Conservation (phyloP, 1,140 invertebrate species). For the Aphis craccivora region DNA sequence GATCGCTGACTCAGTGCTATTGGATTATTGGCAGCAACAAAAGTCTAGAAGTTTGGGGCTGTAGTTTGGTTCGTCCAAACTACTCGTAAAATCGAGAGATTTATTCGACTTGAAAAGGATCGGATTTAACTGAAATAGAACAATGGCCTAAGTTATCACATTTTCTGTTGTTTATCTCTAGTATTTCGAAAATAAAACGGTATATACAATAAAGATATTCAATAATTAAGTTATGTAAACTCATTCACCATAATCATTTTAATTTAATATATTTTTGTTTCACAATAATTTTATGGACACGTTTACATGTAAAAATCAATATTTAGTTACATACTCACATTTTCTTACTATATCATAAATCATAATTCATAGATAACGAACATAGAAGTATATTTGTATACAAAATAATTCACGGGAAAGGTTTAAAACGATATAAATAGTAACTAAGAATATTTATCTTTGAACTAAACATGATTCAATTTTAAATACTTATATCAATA, state of each 20-base stretch:
- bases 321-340: not conserved
- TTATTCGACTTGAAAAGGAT: slow-evolving; percentile 21
- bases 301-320: not conserved
- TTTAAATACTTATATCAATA: not conserved
- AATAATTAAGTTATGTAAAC: not conserved
- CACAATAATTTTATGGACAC: not conserved
- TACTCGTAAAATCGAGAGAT: slow-evolving; percentile 13
- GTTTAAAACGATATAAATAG: not conserved
- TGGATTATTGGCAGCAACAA: not conserved
- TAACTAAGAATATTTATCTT: not conserved
- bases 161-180: not conserved
- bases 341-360: not conserved
- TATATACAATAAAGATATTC: not conserved
- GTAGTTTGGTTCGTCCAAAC: not conserved
- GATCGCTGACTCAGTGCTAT: not conserved
- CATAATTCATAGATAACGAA: not conserved
- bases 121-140: not conserved
- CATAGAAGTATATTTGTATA: not conserved
- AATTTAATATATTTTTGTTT: not conserved
- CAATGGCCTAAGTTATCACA: not conserved
- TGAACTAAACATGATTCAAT: not conserved
- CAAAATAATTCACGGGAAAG: not conserved
- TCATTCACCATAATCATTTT: not conserved
- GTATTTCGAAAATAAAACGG: not conserved
- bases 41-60: not conserved